A percentile compares a stretch with the other conserved stretches of the same genome.
phyloP scores from a whole-genome alignment of 2,888 invertebrate species.

The Stegana nigrithorax region DNA sequence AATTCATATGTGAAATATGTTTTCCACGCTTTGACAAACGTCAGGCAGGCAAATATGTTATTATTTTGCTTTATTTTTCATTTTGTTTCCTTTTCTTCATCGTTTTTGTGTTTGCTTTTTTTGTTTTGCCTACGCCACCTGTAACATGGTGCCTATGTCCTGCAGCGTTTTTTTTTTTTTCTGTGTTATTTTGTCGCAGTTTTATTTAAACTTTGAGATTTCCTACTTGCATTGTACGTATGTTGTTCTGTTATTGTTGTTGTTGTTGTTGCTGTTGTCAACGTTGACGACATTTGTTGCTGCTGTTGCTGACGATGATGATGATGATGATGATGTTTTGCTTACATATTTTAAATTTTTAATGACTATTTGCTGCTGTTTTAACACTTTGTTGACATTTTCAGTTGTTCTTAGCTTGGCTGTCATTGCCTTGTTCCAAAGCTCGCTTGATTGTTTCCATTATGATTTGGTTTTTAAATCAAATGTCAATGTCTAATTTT shows the following conservation, averaged over 20 bases:
- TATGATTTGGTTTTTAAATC: no score
- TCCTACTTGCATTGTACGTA: slow-evolving; percentile 25
- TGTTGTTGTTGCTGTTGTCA: no score
- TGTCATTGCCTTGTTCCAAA: no score
- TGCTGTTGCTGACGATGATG: slow-evolving; percentile 21
- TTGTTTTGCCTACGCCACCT: neutral
- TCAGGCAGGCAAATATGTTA: no score
- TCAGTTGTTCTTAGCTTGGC: no score
- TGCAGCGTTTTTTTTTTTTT: slow-evolving; percentile 19
- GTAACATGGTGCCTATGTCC: slow-evolving; percentile 10
- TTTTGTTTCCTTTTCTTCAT: no score
- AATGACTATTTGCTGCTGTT: slow-evolving; percentile 53
- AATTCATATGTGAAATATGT: slow-evolving; percentile 33
- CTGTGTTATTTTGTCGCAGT: slow-evolving; percentile 13
- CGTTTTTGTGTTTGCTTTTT: no score
- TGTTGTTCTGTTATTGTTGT: no score
- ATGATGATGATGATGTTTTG: slow-evolving; percentile 7
- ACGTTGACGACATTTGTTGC: slow-evolving; percentile 19
- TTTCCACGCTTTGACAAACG: slow-evolving; percentile 3
- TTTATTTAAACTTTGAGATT: slow-evolving; percentile 45
- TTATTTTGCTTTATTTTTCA: no score
- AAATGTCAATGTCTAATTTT: no score
- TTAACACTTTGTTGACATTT: slow-evolving; percentile 50
- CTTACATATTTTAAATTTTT: slow-evolving; percentile 50
- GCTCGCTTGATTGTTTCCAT: no score